Evolutionary conservation across 2,797 vertebrate species (phyloP), one percentile per base, ranked within the genome.

Genomic region (Melanotaenia trifasciata): DNA sequence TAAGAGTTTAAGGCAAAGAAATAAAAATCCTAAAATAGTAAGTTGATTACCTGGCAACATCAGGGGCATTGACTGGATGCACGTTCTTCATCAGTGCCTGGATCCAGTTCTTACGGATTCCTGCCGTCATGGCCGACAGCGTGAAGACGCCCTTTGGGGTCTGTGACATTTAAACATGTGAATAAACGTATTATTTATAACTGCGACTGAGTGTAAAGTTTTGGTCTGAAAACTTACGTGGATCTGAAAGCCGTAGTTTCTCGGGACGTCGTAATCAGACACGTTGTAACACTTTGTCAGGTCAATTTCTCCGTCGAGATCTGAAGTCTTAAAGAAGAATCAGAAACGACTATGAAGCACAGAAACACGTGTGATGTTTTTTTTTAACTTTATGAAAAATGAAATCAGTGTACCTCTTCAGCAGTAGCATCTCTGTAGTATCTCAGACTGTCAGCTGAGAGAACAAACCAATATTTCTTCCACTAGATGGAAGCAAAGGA

Each of bases 391-490:
- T 20, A 18, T n/a, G 26, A 33, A 12, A 5, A 40, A n/a, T 0
- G 1, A 18, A 32, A 38, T 22, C 0, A 30, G 61, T 61, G 50
- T 45, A 91, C 94, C 89, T 94, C 94, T 73, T 94, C 93, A 1
- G 91, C 89, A 0, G 77, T 18, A 0, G 89, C 90, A 78, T 94
- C 91, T 70, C 80, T 90, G 88, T 92, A 94, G 74, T 78, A 94
- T 24, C 86, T 84, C 71, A 94, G 87, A 32, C 80, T 91, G 83
- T 94, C 89, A 1, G 88, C 77, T 0, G 92, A 94, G 45, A 94
- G 78, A 18, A 94, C 93, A 50, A 93, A 94, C 94, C 94, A 94
- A 53, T 80, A 94, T 43, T 94, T 94, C 87, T 76, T 94, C 93
- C 92, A 94, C 94, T 94, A 75, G 73, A 83, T 65, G 76, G 72